Evolutionary conservation across 1,140 invertebrate genomes (phyloP), one percentile per base, ranked within the genome.

Genomic region (Acyrthosiphon pisum): DNA sequence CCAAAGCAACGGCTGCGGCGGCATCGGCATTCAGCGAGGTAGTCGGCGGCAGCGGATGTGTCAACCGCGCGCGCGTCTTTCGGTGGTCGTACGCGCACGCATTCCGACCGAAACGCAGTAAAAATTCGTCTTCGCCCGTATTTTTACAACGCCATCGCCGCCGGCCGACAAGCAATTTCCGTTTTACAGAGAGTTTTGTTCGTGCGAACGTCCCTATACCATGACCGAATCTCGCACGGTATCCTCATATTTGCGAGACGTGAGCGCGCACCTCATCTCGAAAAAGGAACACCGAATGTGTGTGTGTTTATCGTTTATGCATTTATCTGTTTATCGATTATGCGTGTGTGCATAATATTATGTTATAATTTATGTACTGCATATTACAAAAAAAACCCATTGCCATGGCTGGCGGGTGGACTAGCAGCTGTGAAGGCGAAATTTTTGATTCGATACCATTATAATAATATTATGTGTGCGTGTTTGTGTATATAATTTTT

Each of bases 41-140:
- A 41, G 41, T 44, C 48, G 48, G n/a, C n/a, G 86, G 46, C 48
- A 50, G 35, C 88, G 88, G 88, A 89, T 89, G 88, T 89, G 88
- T 89, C 88, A 89, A 89, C 88, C 48, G 88, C 6, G 41, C 23
- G 37, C 83, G 23, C 44, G 48, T 89, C 50, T 89, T 35, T 53
- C 4, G 88, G 35, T 9, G 9, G 88, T 2, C 48, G 48, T 23
- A 23, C 50, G 48, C 23, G 50, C 48, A 22, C 50, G 20, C 88
- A 89, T 89, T 89, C 88, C 88, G 48, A 89, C 88, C 2, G 88
- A 56, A 89, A 89, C 88, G 48, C 44, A n/a, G 50, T 26, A 56
- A 89, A 89, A 56, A 46, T 89, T 56, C 4, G 50, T 89, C 88
- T 50, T 53, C 23, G 88, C 2, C 88, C 35, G 88, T 89, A 89